phyloP scores from a whole-genome alignment of 2,888 invertebrate genomes.

The Plagodis dolabraria region DNA sequence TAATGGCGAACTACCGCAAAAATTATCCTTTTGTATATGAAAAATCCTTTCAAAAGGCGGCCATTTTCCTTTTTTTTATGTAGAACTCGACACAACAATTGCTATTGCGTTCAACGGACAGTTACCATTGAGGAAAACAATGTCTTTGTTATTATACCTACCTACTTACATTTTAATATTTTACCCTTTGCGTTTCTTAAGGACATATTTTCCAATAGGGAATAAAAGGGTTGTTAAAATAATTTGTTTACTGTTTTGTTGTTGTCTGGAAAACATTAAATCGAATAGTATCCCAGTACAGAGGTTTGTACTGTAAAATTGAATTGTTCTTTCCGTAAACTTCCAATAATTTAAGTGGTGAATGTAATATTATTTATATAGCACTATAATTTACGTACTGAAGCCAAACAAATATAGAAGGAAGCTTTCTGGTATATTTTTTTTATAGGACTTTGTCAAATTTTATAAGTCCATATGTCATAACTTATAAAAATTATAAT shows the following conservation, averaged over 20 bases:
- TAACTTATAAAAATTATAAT: no score
- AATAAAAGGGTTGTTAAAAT: background rate
- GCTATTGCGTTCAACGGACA: constrained; percentile 47
- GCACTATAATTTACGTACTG: no score
- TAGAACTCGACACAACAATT: constrained; percentile 46
- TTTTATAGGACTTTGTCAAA: no score
- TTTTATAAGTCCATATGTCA: no score
- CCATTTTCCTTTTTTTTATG: constrained; percentile 55
- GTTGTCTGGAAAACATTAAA: background rate
- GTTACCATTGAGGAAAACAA: constrained; percentile 51
- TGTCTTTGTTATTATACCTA: constrained; percentile 41
- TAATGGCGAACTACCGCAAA: constrained; percentile 60
- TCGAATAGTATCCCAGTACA: background rate
- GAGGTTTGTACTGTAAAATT: no score
- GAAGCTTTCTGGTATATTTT: no score
- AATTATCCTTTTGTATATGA: constrained; percentile 72
- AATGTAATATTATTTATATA: no score
- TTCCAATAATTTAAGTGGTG: no score
- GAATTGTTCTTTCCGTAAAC: no score
- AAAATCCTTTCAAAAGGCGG: constrained; percentile 63
- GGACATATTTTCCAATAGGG: constrained; percentile 16
- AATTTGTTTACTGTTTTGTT: background rate
- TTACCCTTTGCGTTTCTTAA: constrained; percentile 23
- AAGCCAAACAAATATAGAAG: no score
- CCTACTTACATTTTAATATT: constrained; percentile 32